phyloP scores from a whole-genome alignment of 2,888 invertebrate species.

The Thera obeliscata region DNA sequence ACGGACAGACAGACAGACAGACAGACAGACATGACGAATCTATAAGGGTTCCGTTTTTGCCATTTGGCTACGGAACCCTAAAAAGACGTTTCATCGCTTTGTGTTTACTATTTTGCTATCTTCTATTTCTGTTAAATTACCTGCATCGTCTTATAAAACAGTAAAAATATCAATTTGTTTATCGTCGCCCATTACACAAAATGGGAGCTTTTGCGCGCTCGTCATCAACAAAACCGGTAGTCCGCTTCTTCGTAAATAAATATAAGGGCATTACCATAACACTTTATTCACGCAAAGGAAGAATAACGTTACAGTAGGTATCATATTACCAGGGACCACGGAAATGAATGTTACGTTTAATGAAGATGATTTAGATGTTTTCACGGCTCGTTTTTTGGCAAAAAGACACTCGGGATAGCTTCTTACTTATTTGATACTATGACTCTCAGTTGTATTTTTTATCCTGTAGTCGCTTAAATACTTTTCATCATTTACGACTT shows the following conservation, averaged over 20 bases:
- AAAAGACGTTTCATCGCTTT: too few relatives aligned
- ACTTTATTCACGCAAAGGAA: slow-evolving; percentile 13
- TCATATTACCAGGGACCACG: slow-evolving; percentile 14
- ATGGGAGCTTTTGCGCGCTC: slow-evolving; percentile 22
- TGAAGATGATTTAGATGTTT: slow-evolving; percentile 10
- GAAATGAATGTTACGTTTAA: slow-evolving; percentile 12
- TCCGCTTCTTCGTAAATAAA: slow-evolving; percentile 24
- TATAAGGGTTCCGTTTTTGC: too few relatives aligned
- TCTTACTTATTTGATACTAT: too few relatives aligned
- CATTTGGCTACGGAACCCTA: too few relatives aligned
- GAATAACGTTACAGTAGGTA: slow-evolving; percentile 19
- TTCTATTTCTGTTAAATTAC: too few relatives aligned
- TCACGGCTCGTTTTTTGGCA: too few relatives aligned
- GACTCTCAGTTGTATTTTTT: too few relatives aligned
- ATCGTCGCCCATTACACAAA: slow-evolving; percentile 21
- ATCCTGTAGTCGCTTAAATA: too few relatives aligned
- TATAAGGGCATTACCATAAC: slow-evolving; percentile 26
- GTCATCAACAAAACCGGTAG: slow-evolving; percentile 27
- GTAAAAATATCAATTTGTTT: slow-evolving; percentile 7
- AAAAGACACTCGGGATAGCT: too few relatives aligned
- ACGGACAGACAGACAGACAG: too few relatives aligned
- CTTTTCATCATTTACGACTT: slow-evolving; percentile 10
- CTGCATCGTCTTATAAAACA: not conserved
- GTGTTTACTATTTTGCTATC: too few relatives aligned
- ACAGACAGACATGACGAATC: too few relatives aligned